Conservation (phyloP, 2,797 vertebrate species). For the Scyliorhinus canicula region DNA sequence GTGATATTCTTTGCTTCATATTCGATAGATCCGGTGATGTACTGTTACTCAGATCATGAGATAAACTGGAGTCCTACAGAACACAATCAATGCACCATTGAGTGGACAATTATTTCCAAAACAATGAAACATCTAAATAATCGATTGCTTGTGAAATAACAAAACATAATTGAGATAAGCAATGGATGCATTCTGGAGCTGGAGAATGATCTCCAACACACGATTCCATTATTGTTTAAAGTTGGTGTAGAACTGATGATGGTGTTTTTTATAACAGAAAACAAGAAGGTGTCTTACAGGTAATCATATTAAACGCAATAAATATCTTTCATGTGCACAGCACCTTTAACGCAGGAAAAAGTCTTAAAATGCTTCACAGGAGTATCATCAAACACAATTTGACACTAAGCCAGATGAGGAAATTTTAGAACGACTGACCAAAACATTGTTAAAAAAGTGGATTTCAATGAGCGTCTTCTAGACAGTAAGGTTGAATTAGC, state of each 20-base stretch:
- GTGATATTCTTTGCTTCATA: not conserved
- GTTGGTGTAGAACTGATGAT: not conserved
- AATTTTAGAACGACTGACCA: not conserved
- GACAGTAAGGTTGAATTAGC: not conserved
- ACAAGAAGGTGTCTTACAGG: not conserved
- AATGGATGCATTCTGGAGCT: not conserved
- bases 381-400: not conserved
- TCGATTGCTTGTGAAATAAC: not conserved
- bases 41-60: not conserved
- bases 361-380: not conserved
- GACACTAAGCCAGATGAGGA: not conserved
- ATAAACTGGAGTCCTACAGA: not conserved
- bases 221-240: not conserved
- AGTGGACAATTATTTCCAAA: not conserved
- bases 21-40: not conserved
- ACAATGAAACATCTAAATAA: not conserved
- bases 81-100: not conserved
- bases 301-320: not conserved
- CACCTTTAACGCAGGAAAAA: not conserved
- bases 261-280: not conserved
- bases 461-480: not conserved
- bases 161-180: not conserved
- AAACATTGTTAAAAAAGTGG: not conserved
- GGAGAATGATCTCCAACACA: not conserved
- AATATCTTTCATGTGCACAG: not conserved